Evolutionary conservation across 2,888 invertebrate species (phyloP), one percentile per base, ranked within the genome.

Genomic region (Eurytoma californica): DNA sequence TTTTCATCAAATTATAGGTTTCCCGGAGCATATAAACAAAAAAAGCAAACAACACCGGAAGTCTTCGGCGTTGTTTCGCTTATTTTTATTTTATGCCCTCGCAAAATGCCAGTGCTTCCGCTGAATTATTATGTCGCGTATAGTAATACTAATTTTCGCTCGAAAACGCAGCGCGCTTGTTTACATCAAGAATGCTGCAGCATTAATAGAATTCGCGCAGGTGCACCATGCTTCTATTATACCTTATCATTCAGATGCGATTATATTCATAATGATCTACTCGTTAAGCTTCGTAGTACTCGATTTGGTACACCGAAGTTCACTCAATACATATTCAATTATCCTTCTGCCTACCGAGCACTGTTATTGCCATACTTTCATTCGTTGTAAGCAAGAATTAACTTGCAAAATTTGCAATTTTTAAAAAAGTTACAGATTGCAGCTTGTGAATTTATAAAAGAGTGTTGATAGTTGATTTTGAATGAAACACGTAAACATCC

Each of bases 241-340:
- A 80, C 66, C 55, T 75, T 73, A 30, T 18, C 70, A 68, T 79
- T 67, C 55, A 60, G 79, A 79, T 82, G 80, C 82, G 80, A 81
- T 83, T 81, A 77, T 81, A 80, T 78, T 66, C 72, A 78, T 79
- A 72, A 72, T 69, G 67, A 80, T 39, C 75, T 69, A 75, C 55
- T 75, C 61, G 67, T 72, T 84, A 84, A 83, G 82, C 83, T 61
- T 70, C 58, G 63, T 18, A 69, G 65, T 74, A 72, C 67, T 61
- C 75, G 79, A 79, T 79, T 79, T 55, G 24, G 53, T 66, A 67
- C 28, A 7, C 30, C 20, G 39, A 16, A 28, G n/a, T 3, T 9
- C 55, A 16, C 0, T 39, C n/a, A 58, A 65, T 65, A 12, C 24
- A 39, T 49, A 18, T n/a, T 78, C 49, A 79, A 79, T 79, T 74